These are phyloP conservation scores for Drosophila stalkeri DNA, from an alignment of 2,888 invertebrate genomes.

Conservation along the genomic window DNA sequence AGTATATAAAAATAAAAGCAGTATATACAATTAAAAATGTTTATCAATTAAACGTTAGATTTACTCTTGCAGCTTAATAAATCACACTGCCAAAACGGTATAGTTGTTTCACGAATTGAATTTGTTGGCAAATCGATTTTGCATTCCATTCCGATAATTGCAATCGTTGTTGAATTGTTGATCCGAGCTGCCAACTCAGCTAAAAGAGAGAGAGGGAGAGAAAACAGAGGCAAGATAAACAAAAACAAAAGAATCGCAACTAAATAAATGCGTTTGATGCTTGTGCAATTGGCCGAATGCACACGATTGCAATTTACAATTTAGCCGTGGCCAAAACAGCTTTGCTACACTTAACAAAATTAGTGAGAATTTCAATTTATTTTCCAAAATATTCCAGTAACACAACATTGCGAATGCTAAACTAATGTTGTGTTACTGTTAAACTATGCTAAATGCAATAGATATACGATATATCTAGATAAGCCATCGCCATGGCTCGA, in stretches of 20 bases:
- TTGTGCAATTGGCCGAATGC: constrained; percentile 15
- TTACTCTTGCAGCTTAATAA: background rate
- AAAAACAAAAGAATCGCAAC: background rate
- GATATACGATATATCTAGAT: background rate
- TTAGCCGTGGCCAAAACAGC: background rate
- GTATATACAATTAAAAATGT: no score
- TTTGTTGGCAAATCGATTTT: background rate
- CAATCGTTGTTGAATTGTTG: constrained; percentile 5
- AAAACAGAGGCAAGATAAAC: constrained; percentile 5
- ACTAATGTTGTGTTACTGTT: no score
- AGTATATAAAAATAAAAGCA: no score
- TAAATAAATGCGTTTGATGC: constrained; percentile 4
- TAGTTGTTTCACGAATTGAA: background rate
- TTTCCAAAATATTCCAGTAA: background rate
- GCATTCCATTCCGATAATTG: constrained; percentile 8
- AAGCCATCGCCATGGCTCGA: background rate
- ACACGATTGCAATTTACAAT: constrained; percentile 14
- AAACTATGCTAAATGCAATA: background rate
- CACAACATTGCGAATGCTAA: background rate
- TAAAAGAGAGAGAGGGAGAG: background rate
- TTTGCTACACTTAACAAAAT: background rate
- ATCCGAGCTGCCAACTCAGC: constrained; percentile 6
- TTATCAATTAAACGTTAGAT: background rate
- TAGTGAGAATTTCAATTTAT: background rate
- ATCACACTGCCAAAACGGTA: background rate